These are phyloP conservation scores for Schrankia costaestrigalis DNA, from an alignment of 2,888 invertebrate genomes.

Conservation along the genomic window DNA sequence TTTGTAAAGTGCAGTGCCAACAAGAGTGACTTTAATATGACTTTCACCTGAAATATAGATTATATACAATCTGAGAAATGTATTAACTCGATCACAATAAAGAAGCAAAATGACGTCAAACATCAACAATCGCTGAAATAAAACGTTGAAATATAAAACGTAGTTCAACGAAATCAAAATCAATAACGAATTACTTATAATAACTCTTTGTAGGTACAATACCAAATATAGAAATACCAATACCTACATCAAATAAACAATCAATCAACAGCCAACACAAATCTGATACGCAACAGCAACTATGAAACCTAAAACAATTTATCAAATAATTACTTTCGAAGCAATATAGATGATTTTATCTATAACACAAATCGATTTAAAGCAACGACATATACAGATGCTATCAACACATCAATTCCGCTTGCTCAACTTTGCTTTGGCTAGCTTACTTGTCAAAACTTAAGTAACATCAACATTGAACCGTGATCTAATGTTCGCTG, in stretches of 20 bases:
- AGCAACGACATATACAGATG: conserved; percentile 17
- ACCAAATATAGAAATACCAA: conserved; percentile 10
- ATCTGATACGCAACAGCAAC: conserved; percentile 1
- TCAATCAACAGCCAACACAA: conserved; percentile 1
- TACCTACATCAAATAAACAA: neutral
- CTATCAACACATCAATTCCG: conserved; percentile 33
- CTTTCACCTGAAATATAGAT: no score
- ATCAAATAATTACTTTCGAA: conserved; percentile 9
- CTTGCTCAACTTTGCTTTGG: conserved; percentile 24
- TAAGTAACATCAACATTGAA: conserved; percentile 22
- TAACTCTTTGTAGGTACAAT: conserved; percentile 11
- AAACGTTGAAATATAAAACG: no score
- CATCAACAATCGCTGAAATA: no score
- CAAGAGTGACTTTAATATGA: no score
- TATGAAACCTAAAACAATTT: conserved; percentile 2
- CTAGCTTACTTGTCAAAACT: conserved; percentile 33
- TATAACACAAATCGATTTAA: conserved; percentile 6
- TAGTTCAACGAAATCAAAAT: no score
- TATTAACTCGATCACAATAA: no score
- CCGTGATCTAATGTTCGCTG: conserved; percentile 16
- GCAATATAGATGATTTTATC: conserved; percentile 6
- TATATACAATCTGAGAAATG: no score
- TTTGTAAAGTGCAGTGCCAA: no score
- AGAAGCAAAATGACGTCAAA: no score
- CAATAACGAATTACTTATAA: no score